These are phyloP conservation scores for Pempheris klunzingeri DNA, from an alignment of 2,797 vertebrate genomes.

Conservation along the genomic window DNA sequence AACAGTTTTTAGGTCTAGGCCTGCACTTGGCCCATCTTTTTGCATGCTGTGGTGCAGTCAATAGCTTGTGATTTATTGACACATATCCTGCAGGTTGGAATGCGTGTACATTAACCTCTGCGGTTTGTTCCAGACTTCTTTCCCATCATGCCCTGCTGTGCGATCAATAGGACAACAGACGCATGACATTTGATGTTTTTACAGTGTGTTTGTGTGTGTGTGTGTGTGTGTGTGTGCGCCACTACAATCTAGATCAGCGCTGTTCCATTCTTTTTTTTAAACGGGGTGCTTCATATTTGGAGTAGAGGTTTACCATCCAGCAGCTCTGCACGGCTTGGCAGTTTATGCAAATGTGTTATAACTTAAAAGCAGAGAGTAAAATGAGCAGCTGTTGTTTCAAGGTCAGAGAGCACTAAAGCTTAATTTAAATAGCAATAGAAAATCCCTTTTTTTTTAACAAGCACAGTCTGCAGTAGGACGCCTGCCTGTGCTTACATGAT, in stretches of 20 bases:
- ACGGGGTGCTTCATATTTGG: slow-evolving; percentile 21
- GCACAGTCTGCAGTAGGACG: neutral
- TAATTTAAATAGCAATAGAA: slow-evolving; percentile 41
- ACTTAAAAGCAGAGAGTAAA: slow-evolving; percentile 51
- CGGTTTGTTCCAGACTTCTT: slow-evolving; percentile 36
- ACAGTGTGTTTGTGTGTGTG: slow-evolving; percentile 3
- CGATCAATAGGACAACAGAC: slow-evolving; percentile 58
- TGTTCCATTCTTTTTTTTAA: slow-evolving; percentile 38
- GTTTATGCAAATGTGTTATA: slow-evolving; percentile 44
- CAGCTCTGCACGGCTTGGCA: slow-evolving; percentile 6
- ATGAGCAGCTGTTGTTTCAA: slow-evolving; percentile 57
- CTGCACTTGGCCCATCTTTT: slow-evolving; percentile 22
- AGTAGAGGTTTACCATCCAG: slow-evolving; percentile 34
- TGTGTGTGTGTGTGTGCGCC: slow-evolving; percentile 12
- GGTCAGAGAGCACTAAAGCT: slow-evolving; percentile 50
- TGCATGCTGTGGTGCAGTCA: slow-evolving; percentile 39
- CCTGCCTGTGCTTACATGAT: slow-evolving; percentile 33
- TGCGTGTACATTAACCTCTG: slow-evolving; percentile 58
- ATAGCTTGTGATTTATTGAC: slow-evolving; percentile 46
- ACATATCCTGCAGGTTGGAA: slow-evolving; percentile 47
- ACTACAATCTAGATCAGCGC: slow-evolving; percentile 18
- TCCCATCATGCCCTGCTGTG: slow-evolving; percentile 55
- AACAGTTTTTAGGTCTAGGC: neutral
- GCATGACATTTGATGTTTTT: slow-evolving; percentile 64
- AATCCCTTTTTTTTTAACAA: slow-evolving; percentile 7